Conservation (phyloP, 2,797 vertebrate species). For the Helicolenus hilgendorfi region DNA sequence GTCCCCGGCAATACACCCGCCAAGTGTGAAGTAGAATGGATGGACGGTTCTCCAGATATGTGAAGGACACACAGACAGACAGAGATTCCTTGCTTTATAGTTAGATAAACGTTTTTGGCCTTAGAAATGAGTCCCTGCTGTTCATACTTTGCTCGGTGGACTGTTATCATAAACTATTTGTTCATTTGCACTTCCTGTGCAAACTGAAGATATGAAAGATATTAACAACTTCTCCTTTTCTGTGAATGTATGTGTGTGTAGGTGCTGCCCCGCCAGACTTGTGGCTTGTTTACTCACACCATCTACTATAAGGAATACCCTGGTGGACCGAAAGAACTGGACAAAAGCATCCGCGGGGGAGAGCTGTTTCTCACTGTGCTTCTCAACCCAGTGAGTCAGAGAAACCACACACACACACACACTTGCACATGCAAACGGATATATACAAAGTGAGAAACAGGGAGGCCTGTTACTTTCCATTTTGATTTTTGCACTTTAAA, state of each 20-base stretch:
- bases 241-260: conserved; percentile 67
- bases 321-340: conserved; percentile 96
- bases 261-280: conserved; percentile 98
- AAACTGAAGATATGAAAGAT: not conserved
- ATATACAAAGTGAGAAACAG: conserved; percentile 25
- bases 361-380: conserved; percentile 98
- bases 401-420: conserved; percentile 15
- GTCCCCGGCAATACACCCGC: not conserved
- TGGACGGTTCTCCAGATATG: not conserved
- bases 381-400: conserved; percentile 95
- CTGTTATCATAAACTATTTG: not conserved
- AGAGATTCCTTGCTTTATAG: not conserved
- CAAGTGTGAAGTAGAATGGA: not conserved
- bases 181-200: not conserved
- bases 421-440: conserved; percentile 11
- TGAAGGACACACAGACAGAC: not conserved
- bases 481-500: conserved; percentile 56
- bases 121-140: not conserved
- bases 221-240: conserved; percentile 8
- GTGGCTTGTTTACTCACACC: conserved; percentile 98
- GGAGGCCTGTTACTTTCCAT: conserved; percentile 30
- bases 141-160: not conserved
- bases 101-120: not conserved
- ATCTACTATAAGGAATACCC: conserved; percentile 99
- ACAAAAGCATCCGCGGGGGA: conserved; percentile 97